These are phyloP conservation scores for Polydrusus tereticollis DNA, from an alignment of 2,888 invertebrate species.

Conservation along the genomic window DNA sequence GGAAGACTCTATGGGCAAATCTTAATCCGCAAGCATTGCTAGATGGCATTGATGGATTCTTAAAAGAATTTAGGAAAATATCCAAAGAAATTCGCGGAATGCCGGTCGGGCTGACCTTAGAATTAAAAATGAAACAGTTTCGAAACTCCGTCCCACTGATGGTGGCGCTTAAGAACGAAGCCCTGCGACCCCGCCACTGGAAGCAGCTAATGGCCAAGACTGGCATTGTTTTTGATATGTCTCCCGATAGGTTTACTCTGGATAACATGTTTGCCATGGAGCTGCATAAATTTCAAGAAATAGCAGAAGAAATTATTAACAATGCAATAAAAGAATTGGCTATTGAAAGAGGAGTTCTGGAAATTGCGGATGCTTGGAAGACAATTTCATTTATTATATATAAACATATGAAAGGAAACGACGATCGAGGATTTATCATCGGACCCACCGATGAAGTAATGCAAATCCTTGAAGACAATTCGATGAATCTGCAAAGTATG, in stretches of 20 bases:
- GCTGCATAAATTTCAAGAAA: conserved; percentile 86
- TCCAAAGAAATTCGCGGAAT: conserved; percentile 74
- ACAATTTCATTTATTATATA: conserved; percentile 74
- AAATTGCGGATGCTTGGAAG: conserved; percentile 84
- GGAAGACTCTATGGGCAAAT: conserved; percentile 87
- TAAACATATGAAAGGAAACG: conserved; percentile 78
- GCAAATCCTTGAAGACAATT: conserved; percentile 87
- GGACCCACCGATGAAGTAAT: conserved; percentile 88
- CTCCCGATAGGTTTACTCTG: conserved; percentile 85
- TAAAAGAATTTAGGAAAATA: conserved; percentile 83
- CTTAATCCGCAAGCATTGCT: conserved; percentile 85
- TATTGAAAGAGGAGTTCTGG: conserved; percentile 90
- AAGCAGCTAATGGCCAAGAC: conserved; percentile 89
- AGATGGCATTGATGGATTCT: conserved; percentile 88
- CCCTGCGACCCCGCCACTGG: conserved; percentile 93
- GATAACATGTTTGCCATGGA: conserved; percentile 96
- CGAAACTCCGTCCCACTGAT: conserved; percentile 85
- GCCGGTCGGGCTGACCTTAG: conserved; percentile 77
- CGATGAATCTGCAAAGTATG: conserved; percentile 93
- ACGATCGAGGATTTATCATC: conserved; percentile 83
- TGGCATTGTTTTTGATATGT: conserved; percentile 83
- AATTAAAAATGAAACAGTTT: conserved; percentile 90
- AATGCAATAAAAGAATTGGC: conserved; percentile 91
- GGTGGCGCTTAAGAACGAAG: conserved; percentile 92
- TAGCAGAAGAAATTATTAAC: conserved; percentile 88